Conservation (phyloP, 37 sponge, comb jelly and placozoan species). For the Cliona cf. orientalis region DNA sequence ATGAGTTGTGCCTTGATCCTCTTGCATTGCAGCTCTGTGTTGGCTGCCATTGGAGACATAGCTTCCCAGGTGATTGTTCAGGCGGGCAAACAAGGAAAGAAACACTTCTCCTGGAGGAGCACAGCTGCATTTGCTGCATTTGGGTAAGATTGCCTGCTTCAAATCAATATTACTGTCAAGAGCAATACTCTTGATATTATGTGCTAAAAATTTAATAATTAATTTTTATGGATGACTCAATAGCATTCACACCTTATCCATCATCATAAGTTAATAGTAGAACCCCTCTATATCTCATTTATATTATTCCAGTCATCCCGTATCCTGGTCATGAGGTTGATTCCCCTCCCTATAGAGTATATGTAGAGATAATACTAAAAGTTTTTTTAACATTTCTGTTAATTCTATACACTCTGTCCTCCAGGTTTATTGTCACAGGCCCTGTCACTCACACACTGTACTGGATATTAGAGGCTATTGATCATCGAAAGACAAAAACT, state of each 20-base stretch:
- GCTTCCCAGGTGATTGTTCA: constrained; percentile 40
- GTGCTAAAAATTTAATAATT: too few relatives aligned
- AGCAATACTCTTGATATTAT: too few relatives aligned
- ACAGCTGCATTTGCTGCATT: constrained; percentile 56
- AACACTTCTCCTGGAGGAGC: constrained; percentile 47
- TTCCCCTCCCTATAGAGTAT: too few relatives aligned
- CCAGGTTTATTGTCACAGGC: constrained; percentile 68
- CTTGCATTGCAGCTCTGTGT: constrained; percentile 18
- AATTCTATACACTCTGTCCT: not conserved
- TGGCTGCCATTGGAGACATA: constrained; percentile 41
- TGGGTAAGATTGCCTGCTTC: constrained; percentile 39
- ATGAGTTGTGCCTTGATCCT: not conserved
- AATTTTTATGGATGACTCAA: too few relatives aligned
- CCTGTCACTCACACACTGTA: constrained; percentile 64
- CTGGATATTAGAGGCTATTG: constrained; percentile 31
- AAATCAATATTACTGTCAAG: not conserved
- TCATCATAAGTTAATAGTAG: too few relatives aligned
- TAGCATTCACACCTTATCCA: too few relatives aligned
- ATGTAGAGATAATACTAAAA: too few relatives aligned
- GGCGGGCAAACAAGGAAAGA: not conserved
- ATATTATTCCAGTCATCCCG: too few relatives aligned
- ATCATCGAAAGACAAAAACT: constrained; percentile 31
- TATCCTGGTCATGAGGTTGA: too few relatives aligned
- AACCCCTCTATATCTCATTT: too few relatives aligned
- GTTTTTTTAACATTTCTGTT: too few relatives aligned